These are phyloP conservation scores for Takifugu rubripes DNA, from an alignment of 2,797 vertebrate species.

Conservation along the genomic window DNA sequence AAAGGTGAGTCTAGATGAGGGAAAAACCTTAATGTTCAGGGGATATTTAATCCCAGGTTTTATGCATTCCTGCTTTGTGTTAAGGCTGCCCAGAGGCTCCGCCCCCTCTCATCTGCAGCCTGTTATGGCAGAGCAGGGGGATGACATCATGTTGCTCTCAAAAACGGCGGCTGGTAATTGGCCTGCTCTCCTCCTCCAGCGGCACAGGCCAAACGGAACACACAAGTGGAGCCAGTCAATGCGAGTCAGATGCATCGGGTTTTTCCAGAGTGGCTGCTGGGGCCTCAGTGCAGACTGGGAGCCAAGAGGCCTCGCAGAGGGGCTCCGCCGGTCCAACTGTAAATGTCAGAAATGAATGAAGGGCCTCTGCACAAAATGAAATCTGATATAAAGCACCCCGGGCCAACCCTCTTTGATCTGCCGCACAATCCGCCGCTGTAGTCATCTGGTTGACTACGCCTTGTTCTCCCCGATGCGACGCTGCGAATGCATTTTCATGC, in stretches of 20 bases:
- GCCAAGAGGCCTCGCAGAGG: constrained; percentile 74
- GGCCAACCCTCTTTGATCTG: constrained; percentile 71
- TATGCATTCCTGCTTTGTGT: constrained; percentile 51
- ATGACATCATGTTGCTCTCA: constrained; percentile 79
- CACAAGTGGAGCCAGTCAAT: constrained; percentile 81
- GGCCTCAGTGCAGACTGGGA: constrained; percentile 64
- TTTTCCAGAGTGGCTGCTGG: constrained; percentile 78
- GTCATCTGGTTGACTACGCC: constrained; percentile 58
- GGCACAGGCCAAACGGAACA: constrained; percentile 76
- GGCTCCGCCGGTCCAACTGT: constrained; percentile 68
- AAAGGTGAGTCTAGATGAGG: constrained; percentile 38
- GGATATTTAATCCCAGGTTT: constrained; percentile 50
- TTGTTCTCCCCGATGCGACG: constrained; percentile 63
- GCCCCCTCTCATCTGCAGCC: constrained; percentile 76
- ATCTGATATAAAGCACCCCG: constrained; percentile 68
- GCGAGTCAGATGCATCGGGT: constrained; percentile 76
- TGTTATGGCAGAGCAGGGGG: constrained; percentile 69
- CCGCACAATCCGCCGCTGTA: constrained; percentile 59
- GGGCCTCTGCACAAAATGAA: constrained; percentile 75
- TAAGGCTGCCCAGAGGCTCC: constrained; percentile 59
- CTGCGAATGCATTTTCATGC: constrained; percentile 62
- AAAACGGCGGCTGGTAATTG: constrained; percentile 75
- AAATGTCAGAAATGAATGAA: constrained; percentile 84
- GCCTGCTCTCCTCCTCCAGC: constrained; percentile 70
- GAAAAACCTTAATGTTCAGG: constrained; percentile 48